Conservation (phyloP, 2,888 invertebrate species). For the Acanthosepion lycidas region DNA sequence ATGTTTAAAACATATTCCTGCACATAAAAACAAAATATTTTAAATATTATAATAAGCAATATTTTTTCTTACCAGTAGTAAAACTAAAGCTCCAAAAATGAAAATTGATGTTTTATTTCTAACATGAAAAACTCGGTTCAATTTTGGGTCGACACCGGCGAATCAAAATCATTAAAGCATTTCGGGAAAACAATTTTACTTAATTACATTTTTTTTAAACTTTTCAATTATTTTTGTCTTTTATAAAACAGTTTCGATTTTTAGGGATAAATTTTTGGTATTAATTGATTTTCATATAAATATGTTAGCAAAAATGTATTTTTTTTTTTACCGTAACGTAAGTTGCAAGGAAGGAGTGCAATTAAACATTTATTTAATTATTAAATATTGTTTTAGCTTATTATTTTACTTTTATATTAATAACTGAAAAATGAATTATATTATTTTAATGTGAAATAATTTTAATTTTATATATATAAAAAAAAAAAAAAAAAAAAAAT, state of each 20-base stretch:
- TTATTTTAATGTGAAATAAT: neutral
- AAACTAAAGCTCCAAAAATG: too few relatives aligned
- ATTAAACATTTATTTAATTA: too few relatives aligned
- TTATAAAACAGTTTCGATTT: neutral
- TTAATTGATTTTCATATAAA: neutral
- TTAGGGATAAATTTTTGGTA: neutral
- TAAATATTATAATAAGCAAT: neutral
- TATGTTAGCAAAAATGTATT: neutral
- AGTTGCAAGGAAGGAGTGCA: too few relatives aligned
- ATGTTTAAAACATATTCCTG: neutral
- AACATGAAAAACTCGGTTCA: neutral
- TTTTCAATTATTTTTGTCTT: neutral
- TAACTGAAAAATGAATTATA: too few relatives aligned
- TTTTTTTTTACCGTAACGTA: neutral
- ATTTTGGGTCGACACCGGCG: neutral
- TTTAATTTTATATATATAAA: neutral
- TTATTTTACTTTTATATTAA: neutral
- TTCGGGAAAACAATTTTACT: neutral
- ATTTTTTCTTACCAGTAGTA: too few relatives aligned
- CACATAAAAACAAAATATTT: neutral
- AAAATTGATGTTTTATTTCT: neutral
- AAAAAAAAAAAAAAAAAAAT: neutral
- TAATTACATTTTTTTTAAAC: neutral
- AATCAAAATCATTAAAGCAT: neutral
- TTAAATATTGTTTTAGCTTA: neutral